These are phyloP conservation scores for Trichoplusia ni DNA, from an alignment of 1,140 invertebrate genomes.

Conservation along the genomic window DNA sequence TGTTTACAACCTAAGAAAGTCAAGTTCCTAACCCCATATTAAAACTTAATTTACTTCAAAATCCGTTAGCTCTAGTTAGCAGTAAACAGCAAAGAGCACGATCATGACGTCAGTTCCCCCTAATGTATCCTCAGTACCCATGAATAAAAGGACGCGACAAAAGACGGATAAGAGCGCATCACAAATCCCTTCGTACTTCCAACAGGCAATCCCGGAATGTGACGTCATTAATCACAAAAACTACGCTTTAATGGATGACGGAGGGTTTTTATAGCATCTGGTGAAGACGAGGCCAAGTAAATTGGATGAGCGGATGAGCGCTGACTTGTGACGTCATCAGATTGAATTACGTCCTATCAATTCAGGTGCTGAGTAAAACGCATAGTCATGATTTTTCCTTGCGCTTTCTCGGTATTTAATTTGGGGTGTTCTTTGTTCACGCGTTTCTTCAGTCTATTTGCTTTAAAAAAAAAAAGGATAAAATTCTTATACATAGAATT, in stretches of 20 bases:
- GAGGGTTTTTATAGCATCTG: conserved; percentile 10
- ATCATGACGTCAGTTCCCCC: neutral
- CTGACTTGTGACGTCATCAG: neutral
- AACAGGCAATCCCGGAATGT: neutral
- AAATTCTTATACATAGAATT: too few relatives aligned
- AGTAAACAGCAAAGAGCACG: too few relatives aligned
- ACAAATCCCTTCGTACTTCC: neutral
- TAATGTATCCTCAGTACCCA: conserved; percentile 7
- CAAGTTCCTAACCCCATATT: too few relatives aligned
- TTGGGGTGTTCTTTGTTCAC: too few relatives aligned
- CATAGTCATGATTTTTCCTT: too few relatives aligned
- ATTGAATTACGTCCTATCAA: neutral
- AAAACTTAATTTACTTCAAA: too few relatives aligned
- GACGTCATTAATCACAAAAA: conserved; percentile 35
- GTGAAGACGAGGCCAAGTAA: neutral
- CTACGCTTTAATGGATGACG: conserved; percentile 34
- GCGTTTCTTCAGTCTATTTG: too few relatives aligned
- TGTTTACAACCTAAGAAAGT: too few relatives aligned
- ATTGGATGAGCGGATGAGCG: neutral
- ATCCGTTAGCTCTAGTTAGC: too few relatives aligned
- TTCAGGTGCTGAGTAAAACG: too few relatives aligned
- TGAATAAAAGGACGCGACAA: conserved; percentile 16
- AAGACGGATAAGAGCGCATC: neutral
- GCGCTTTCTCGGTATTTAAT: too few relatives aligned
- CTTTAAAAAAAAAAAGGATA: too few relatives aligned